phyloP scores from a whole-genome alignment of 1,140 invertebrate species.

The Sminthurinus signatus region DNA sequence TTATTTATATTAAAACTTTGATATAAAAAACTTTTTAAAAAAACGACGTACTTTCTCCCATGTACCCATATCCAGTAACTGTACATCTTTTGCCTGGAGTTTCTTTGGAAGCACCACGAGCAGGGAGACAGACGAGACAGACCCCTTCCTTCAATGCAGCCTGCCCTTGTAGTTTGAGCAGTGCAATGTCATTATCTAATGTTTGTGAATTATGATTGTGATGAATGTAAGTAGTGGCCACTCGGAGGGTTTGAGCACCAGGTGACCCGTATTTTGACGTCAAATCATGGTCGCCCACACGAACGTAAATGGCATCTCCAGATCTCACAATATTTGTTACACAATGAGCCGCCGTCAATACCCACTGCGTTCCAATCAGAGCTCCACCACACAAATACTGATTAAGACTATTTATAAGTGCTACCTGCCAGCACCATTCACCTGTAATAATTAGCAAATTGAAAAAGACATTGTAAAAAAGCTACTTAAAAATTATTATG shows the following conservation, averaged over 20 bases:
- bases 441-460: too few relatives aligned
- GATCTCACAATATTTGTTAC: slow-evolving; percentile 87
- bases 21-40: neutral
- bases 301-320: slow-evolving; percentile 81
- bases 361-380: slow-evolving; percentile 71
- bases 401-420: slow-evolving; percentile 84
- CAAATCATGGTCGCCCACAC: slow-evolving; percentile 87
- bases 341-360: slow-evolving; percentile 90
- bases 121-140: slow-evolving; percentile 79
- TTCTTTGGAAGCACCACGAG: slow-evolving; percentile 67
- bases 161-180: slow-evolving; percentile 84
- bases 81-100: slow-evolving; percentile 77
- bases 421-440: slow-evolving; percentile 94
- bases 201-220: slow-evolving; percentile 95
- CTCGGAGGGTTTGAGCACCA: slow-evolving; percentile 76
- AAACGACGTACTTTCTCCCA: slow-evolving; percentile 71
- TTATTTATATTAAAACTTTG: neutral
- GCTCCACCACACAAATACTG: slow-evolving; percentile 94
- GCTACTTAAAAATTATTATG: too few relatives aligned
- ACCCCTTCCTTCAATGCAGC: slow-evolving; percentile 79
- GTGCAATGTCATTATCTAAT: slow-evolving; percentile 89
- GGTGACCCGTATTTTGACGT: slow-evolving; percentile 78
- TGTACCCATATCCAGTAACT: slow-evolving; percentile 88
- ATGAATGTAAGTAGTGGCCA: slow-evolving; percentile 90
- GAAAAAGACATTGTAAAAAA: too few relatives aligned